Evolutionary conservation across 64 coral and sea anemone genomes (phyloP).

Genomic region (Pachyseris speciosa): DNA sequence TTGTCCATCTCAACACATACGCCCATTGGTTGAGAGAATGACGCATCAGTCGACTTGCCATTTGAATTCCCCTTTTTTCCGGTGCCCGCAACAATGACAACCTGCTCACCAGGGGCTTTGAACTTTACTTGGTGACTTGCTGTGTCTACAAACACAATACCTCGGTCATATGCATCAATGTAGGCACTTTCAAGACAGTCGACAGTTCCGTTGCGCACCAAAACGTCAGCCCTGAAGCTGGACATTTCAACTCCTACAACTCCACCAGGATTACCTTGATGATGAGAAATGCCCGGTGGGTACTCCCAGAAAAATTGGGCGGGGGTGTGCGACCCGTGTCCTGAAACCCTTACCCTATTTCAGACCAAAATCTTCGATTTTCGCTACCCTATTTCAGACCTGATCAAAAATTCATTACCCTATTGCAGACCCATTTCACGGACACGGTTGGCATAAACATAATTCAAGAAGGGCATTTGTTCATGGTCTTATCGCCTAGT

Average conservation of each 20-base stretch:
- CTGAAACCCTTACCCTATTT: no score
- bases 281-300: no score
- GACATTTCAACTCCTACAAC: conserved; percentile 15
- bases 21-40: conserved; percentile 57
- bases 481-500: no score
- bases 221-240: conserved; percentile 3
- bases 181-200: conserved; percentile 8
- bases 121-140: conserved; percentile 34
- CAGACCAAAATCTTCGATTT: no score
- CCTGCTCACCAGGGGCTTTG: conserved; percentile 45
- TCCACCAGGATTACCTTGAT: conserved; percentile 45
- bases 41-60: conserved; percentile 15
- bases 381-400: no score
- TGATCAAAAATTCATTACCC: no score
- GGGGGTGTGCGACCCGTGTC: no score
- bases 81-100: conserved; percentile 2
- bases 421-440: no score
- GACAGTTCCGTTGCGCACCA: not conserved
- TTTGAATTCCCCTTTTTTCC: conserved; percentile 36
- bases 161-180: conserved; percentile 1
- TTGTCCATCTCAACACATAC: conserved; percentile 61
- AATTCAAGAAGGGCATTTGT: no score
- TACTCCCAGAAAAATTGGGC: no score
- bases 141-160: conserved; percentile 37
- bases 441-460: no score